Evolutionary conservation across 2,113 vertebrate genomes (phyloP), one percentile per base, ranked within the genome.

Genomic region (Eulacestoma nigropectus): DNA sequence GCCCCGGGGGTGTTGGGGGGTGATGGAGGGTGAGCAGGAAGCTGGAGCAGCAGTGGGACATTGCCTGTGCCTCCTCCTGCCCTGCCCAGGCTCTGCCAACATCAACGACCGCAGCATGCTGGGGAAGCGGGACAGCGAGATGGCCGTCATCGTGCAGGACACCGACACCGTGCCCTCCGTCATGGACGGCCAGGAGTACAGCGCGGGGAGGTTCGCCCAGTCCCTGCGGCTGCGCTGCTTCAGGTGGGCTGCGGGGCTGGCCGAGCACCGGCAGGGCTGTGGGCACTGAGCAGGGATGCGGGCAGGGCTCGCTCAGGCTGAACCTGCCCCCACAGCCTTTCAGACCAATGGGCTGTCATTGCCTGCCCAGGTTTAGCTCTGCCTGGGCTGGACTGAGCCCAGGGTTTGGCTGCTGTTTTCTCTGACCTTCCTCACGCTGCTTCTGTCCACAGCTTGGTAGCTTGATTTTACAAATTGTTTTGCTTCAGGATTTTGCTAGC

Each of bases 21-120:
- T 25, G 84, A 10, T 5, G 68, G 59, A 29, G 68, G 23, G 8
- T 0, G 4, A 5, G 17, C n/a, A 16, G 77, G 64, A 68, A 68
- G 33, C 69, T 13, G 27, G 0, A 4, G 11, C 9, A 3, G 76
- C 21, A 4, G 4, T 0, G 59, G 13, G 23, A 50, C 59, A 42
- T 32, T 2, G 6, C 30, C 1, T 1, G 50, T 52, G 50, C 49
- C 60, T 62, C 5, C 0, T 56, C 35, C 78, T 10, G 64, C 68
- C 44, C 35, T 30, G 4, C 2, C 9, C 81, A 99, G 99, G 99
- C 50, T 99, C 99, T 30, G 99, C 99, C 67, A 99, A 99, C 98
- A 99, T 99, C 96, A 99, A 99, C 6, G 99, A 99, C 98, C 98
- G 99, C 57, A 99, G 99, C 98, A 99, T 99, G 99, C 98, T 99